phyloP scores from a whole-genome alignment of 2,888 invertebrate genomes.

The Drosophila phalerata region DNA sequence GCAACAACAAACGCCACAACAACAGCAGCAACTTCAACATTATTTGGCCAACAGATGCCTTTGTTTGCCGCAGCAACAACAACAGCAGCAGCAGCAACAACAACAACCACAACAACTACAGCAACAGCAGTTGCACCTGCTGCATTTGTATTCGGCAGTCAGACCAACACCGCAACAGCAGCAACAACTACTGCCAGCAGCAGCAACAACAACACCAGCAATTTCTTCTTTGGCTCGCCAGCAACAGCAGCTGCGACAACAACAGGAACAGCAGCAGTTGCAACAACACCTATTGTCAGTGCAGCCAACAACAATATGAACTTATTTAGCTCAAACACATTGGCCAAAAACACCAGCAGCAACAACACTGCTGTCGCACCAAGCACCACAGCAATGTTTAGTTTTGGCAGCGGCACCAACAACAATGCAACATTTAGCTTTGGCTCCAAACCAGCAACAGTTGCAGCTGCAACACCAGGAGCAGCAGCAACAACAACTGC shows the following conservation, averaged over 20 bases:
- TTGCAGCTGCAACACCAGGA: background rate
- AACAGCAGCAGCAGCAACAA: slow-evolving; percentile 2
- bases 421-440: slow-evolving; percentile 23
- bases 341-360: slow-evolving; percentile 6
- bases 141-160: slow-evolving; percentile 25
- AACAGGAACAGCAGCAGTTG: slow-evolving; percentile 4
- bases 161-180: background rate
- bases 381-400: slow-evolving; percentile 9
- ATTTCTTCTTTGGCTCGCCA: background rate
- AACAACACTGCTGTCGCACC: slow-evolving; percentile 7
- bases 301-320: slow-evolving; percentile 4
- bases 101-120: background rate
- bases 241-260: slow-evolving; percentile 15
- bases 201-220: slow-evolving; percentile 12
- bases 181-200: background rate
- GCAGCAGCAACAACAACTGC: slow-evolving; percentile 6
- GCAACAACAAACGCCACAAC: slow-evolving; percentile 9
- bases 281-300: background rate
- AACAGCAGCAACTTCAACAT: slow-evolving; percentile 5
- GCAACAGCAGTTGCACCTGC: slow-evolving; percentile 5
- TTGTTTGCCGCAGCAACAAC: slow-evolving; percentile 11
- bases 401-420: slow-evolving; percentile 32
- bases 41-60: slow-evolving; percentile 20
- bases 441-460: slow-evolving; percentile 20
- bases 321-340: slow-evolving; percentile 5